These are phyloP conservation scores for Thera obeliscata DNA, from an alignment of 2,888 invertebrate genomes.

Conservation along the genomic window DNA sequence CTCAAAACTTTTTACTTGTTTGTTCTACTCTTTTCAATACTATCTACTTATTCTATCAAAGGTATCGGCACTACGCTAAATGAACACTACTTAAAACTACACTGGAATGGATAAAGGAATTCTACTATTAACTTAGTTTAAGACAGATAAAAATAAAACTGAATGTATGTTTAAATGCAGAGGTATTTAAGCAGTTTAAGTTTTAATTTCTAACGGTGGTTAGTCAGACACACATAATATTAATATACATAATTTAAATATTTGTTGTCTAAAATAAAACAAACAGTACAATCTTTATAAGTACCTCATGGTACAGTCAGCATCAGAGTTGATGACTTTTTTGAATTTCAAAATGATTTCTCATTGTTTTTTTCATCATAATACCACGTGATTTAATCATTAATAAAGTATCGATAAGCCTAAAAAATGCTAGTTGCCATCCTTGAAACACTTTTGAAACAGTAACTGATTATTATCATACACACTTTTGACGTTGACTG, in stretches of 20 bases:
- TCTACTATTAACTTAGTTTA: constrained; percentile 16
- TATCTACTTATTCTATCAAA: constrained; percentile 12
- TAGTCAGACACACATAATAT: constrained; percentile 37
- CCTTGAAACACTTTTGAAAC: no score
- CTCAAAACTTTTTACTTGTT: not conserved
- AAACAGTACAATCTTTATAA: no score
- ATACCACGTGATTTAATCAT: no score
- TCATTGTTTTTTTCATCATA: no score
- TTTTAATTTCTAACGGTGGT: constrained; percentile 56
- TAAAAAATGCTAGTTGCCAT: no score
- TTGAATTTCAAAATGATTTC: not conserved
- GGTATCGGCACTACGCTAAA: constrained; percentile 27
- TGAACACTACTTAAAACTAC: constrained; percentile 52
- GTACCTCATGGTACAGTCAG: not conserved
- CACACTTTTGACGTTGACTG: no score
- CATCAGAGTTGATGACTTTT: not conserved
- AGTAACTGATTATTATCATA: no score
- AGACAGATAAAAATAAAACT: constrained; percentile 25
- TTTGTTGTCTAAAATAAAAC: not conserved
- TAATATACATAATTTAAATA: not conserved
- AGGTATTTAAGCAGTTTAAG: constrained; percentile 20
- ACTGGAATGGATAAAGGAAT: constrained; percentile 59
- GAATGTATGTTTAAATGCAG: constrained; percentile 12
- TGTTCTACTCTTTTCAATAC: constrained; percentile 4
- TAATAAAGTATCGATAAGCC: no score